Base-by-base conservation (phyloP, 2,888 invertebrate species). In the Mythimna impura region DNA sequence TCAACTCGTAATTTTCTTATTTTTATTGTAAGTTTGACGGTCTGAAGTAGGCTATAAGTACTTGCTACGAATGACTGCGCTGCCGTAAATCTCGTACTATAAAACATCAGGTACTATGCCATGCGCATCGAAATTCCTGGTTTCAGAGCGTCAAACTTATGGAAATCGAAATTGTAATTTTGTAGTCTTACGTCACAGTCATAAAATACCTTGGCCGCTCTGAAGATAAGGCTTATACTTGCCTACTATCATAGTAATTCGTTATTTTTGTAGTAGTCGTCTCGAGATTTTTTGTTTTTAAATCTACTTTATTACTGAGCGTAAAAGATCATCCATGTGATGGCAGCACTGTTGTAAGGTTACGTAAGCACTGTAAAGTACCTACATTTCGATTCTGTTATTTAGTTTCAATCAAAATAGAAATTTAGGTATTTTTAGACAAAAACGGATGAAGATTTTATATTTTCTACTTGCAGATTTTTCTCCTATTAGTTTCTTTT, bases 1-100 rank as follows among this genome's bases (percentile, higher is more conserved):
- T 22, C 7, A 25, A 40, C 25, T 63, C 36, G 55, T 62, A 7
- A 40, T 47, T 61, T 71, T 61, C 12, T n/a, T 25, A 62, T n/a
- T 47, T 14, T 17, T 14, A 47, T 47, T 58, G n/a, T 58, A 58
- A 34, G 10, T 58, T 58, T 34, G 10, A 20, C 58, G 5, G 20
- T 58, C 34, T 58, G 58, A 58, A 58, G 34, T 36, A 34, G 20
- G 30, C 20, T 7, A 34, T 20, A 36, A 36, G 36, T 36, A 58
- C 20, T 17, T 58, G 20, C 20, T 8, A 34, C 10, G 34, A 58
- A 34, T 58, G 10, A 58, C 2, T 20, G 34, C 58, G 20, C 34
- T 34, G 34, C 4, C 20, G 20, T 34, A 58, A 10, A 22, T 22
- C 17, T 58, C 30, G 4, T 58, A 34, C 57, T 12, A 14, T 30